Conservation (phyloP, 1,140 invertebrate species). For the Potamilus streckersoni region DNA sequence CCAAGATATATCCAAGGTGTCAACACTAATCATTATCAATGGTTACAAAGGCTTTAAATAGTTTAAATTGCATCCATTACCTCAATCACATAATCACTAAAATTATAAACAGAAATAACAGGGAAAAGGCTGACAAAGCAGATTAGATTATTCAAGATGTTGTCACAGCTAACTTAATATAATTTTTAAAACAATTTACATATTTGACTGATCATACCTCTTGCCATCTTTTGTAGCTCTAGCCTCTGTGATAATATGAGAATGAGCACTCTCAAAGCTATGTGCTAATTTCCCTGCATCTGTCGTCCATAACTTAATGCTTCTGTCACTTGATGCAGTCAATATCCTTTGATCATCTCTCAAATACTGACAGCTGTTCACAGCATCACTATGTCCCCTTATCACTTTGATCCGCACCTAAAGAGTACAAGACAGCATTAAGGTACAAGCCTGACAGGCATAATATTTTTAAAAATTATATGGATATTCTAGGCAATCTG, state of each 20-base stretch:
- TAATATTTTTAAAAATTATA: background rate
- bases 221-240: constrained; percentile 25
- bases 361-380: constrained; percentile 61
- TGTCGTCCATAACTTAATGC: constrained; percentile 56
- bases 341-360: constrained; percentile 51
- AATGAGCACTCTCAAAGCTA: constrained; percentile 43
- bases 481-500: too few relatives aligned
- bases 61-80: too few relatives aligned
- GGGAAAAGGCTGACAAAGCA: too few relatives aligned
- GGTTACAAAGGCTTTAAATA: too few relatives aligned
- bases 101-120: too few relatives aligned
- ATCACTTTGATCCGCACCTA: constrained; percentile 61
- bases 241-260: constrained; percentile 41
- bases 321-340: constrained; percentile 57
- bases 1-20: too few relatives aligned
- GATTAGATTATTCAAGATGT: too few relatives aligned
- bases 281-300: constrained; percentile 46
- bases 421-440: constrained; percentile 11
- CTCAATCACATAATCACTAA: too few relatives aligned
- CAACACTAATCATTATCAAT: too few relatives aligned
- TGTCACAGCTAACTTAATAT: too few relatives aligned
- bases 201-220: too few relatives aligned
- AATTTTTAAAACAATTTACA: too few relatives aligned
- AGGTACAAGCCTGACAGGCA: background rate
- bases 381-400: constrained; percentile 54